Evolutionary conservation across 2,797 vertebrate species (phyloP), one percentile per base, ranked within the genome.

Genomic region (Megalops cyprinoides): DNA sequence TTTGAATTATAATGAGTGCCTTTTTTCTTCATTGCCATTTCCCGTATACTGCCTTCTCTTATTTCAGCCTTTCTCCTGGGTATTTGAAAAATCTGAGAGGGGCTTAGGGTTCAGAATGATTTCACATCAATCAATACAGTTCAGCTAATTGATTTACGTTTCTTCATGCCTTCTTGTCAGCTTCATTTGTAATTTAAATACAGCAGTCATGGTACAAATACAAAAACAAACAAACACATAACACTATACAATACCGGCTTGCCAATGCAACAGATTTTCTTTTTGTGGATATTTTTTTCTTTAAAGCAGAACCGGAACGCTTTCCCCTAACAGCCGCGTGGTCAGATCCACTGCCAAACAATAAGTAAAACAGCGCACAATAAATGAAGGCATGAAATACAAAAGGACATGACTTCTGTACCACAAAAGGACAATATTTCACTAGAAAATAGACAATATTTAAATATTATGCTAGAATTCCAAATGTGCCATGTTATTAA

Each of bases 1-100:
- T 80, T 81, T 62, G 86, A 81, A 87, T 88, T 62, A 76, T 85
- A 89, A 89, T 85, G 80, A 88, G 82, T 49, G 46, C 58, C 77
- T 39, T 78, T 82, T 39, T 69, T 71, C 60, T 46, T 60, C 55
- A 74, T 42, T 58, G 79, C 12, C 56, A 69, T 73, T 78, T 60
- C 53, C 25, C 62, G 46, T 42, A 60, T n/a, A 78, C 73, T 49
- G 48, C 60, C 39, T n/a, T 20, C 3, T 53, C 74, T 51, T 69
- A 37, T 71, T 77, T 65, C 31, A 34, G 31, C 46, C 58, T 79
- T 31, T 39, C 44, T 74, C 76, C 23, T 48, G 62, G 42, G 77
- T 31, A 79, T 79, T 25, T 37, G 60, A 55, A 28, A 44, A 67
- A 42, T 60, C 77, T 37, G 44, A 42, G 44, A 42, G 6, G 37